Percentiles rank a stretch among this genome's conserved stretches.
Conservation (phyloP, 2,797 vertebrate genomes). For the Pangasius macronema region DNA sequence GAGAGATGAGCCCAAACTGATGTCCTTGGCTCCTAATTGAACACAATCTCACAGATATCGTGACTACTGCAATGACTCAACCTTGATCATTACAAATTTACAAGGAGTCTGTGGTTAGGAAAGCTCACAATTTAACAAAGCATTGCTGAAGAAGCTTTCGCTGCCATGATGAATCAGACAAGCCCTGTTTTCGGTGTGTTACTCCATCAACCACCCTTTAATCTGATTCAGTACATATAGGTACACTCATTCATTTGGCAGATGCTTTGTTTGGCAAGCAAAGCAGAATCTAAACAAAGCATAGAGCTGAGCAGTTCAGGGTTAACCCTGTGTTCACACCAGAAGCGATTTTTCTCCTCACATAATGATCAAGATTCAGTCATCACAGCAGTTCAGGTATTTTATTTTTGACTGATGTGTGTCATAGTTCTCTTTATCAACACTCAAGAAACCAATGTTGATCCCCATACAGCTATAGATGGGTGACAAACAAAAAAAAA, state of each 20-base stretch:
- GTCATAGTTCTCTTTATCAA: neutral
- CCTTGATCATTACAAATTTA: slow-evolving; percentile 14
- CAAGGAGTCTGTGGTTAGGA: slow-evolving; percentile 21
- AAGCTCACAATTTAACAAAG: slow-evolving; percentile 1
- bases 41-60: slow-evolving; percentile 23
- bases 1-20: slow-evolving; percentile 19
- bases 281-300: neutral
- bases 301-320: neutral
- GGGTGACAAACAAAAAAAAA: neutral
- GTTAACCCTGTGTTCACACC: neutral
- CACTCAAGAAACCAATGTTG: neutral
- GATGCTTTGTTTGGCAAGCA: neutral
- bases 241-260: neutral
- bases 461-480: neutral
- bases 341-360: neutral
- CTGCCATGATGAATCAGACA: neutral
- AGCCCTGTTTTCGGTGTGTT: neutral
- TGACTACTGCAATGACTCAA: slow-evolving; percentile 16
- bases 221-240: slow-evolving; percentile 11
- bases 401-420: neutral
- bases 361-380: neutral
- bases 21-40: slow-evolving; percentile 31
- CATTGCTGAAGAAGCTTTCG: slow-evolving; percentile 13
- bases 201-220: neutral
- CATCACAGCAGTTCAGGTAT: neutral